Evolutionary conservation across 2,888 invertebrate species (phyloP), one percentile per base, ranked within the genome.

Genomic region (Bibio marci): DNA sequence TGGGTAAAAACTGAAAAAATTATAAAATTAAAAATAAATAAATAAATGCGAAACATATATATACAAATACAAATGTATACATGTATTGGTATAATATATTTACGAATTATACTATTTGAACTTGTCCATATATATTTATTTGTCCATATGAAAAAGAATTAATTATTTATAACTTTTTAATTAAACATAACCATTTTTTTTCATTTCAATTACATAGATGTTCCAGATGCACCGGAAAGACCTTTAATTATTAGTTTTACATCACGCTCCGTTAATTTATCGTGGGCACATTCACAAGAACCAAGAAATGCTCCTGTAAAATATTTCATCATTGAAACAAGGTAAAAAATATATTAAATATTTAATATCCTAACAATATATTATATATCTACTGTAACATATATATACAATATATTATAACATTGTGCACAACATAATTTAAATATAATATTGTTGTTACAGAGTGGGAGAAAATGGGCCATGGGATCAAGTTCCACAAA

Each of bases 171-270:
- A 12, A 26, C n/a, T 13, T 13, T 36, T 36, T 25, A 36, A 36
- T n/a, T 14, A 25, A 12, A 11, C 5, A 12, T n/a, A 36, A 22
- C 4, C 4, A 25, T 4, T 13, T n/a, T 35, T 25, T 35, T 33
- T 19, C 18, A 7, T 33, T 18, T 33, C 22, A 18, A n/a, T 22
- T 22, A 44, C 65, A 22, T 22, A 75, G 75, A 75, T 66, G 73
- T 76, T 52, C 76, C 78, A 43, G 74, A 74, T 56, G 71, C 77
- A 46, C 77, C 78, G 47, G 76, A 76, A 49, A 67, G 74, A 49
- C 79, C 80, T 47, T 65, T 80, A 53, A 69, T 79, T 56, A 70
- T 71, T 62, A 71, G 71, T 58, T 80, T 78, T 62, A 76, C 78
- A 45, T 78, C 79, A 46, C 70, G 78, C 49, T 71, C 76, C 31